Evolutionary conservation across 2,113 vertebrate genomes (phyloP).

Genomic region (Petroica traversi): DNA sequence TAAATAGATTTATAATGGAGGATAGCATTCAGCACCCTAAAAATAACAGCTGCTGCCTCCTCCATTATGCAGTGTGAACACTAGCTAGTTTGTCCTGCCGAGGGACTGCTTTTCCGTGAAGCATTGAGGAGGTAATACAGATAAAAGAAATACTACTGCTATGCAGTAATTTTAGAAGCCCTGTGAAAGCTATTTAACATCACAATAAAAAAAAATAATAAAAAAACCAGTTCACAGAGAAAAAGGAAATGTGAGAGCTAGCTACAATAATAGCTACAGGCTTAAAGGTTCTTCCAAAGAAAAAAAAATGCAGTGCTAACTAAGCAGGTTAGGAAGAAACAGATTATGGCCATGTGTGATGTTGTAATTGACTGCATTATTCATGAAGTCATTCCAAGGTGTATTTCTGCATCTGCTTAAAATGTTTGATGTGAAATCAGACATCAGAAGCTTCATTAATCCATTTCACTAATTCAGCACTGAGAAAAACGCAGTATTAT

Average conservation of each 20-base stretch:
- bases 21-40: neutral
- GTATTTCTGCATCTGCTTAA: neutral
- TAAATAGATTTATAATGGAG: neutral
- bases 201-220: neutral
- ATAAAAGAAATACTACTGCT: constrained; percentile 10
- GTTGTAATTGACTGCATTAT: neutral
- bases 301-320: neutral
- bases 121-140: neutral
- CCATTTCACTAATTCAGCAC: neutral
- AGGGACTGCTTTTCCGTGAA: neutral
- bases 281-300: neutral
- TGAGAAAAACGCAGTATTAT: neutral
- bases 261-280: neutral
- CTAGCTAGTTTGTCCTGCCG: constrained; percentile 1
- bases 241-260: neutral
- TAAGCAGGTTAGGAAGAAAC: neutral
- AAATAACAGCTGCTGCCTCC: constrained; percentile 37
- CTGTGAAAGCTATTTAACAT: neutral
- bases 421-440: neutral
- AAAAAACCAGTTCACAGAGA: neutral
- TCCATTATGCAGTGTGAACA: constrained; percentile 36
- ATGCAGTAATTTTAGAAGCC: neutral
- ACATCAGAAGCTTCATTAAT: neutral
- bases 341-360: neutral
- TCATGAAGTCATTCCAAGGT: neutral